Percentiles rank a stretch among this genome's conserved stretches.
Conservation (phyloP, 2,113 vertebrate species). For the Saccopteryx bilineata region DNA sequence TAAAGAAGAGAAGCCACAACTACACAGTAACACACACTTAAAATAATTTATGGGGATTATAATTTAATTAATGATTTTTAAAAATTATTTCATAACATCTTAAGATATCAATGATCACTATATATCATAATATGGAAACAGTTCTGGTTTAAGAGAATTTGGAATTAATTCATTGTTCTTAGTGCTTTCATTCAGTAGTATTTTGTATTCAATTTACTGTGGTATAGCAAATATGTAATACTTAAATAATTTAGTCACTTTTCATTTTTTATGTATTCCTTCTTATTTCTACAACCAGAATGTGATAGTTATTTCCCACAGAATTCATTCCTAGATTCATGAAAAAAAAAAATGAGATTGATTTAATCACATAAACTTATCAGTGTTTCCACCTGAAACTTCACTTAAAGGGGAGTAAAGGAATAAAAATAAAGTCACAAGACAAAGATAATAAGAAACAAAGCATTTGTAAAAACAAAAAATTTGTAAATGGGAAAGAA, state of each 20-base stretch:
- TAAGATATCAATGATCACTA: constrained; percentile 30
- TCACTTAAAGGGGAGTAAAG: neutral
- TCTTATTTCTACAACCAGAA: constrained; percentile 26
- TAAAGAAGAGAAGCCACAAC: neutral
- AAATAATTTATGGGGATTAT: neutral
- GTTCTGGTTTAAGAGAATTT: neutral
- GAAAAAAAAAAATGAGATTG: constrained; percentile 10
- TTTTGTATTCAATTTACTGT: constrained; percentile 3
- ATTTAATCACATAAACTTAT: neutral
- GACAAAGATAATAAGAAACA: neutral
- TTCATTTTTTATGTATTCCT: constrained; percentile 5
- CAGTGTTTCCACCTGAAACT: neutral
- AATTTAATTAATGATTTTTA: neutral
- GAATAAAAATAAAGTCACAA: constrained; percentile 30
- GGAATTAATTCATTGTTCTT: neutral
- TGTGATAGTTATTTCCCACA: neutral
- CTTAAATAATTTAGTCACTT: constrained; percentile 8
- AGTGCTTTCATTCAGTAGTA: constrained; percentile 26
- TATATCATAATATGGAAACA: neutral
- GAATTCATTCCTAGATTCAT: neutral
- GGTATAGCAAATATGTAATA: neutral
- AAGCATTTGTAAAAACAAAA: neutral
- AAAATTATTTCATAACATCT: constrained; percentile 1
- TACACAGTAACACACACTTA: neutral
- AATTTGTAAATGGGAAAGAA: neutral